Evolutionary conservation across 2,888 invertebrate species (phyloP).

Genomic region (Gibbula magus): DNA sequence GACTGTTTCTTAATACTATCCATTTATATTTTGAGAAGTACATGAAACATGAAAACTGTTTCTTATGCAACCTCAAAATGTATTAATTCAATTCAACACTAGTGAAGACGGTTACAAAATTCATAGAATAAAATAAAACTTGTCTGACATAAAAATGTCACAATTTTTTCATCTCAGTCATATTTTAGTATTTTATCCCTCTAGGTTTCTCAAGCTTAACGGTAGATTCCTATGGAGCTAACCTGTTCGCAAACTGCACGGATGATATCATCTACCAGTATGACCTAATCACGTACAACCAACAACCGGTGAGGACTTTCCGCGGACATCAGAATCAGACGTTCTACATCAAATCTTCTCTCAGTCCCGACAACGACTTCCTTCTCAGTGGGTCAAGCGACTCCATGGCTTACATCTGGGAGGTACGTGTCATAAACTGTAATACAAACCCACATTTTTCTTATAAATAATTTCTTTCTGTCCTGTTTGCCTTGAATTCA

Average conservation of each 20-base stretch:
- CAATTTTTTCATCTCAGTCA: too few species aligned
- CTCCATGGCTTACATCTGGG: constrained; percentile 91
- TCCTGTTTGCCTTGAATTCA: background rate
- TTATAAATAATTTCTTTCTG: background rate
- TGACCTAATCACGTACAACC: constrained; percentile 83
- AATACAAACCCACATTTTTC: background rate
- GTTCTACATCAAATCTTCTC: constrained; percentile 88
- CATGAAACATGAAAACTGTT: too few species aligned
- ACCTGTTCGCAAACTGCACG: constrained; percentile 90
- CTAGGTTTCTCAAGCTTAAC: constrained; percentile 81
- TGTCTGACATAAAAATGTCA: too few species aligned
- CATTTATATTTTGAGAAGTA: too few species aligned
- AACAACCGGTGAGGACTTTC: constrained; percentile 78
- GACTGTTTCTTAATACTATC: too few species aligned
- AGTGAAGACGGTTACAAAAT: too few species aligned
- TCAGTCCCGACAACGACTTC: constrained; percentile 88
- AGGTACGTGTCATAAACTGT: constrained; percentile 49
- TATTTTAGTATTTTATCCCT: background rate
- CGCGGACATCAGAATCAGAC: constrained; percentile 86
- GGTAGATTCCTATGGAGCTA: constrained; percentile 82
- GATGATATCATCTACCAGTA: constrained; percentile 90
- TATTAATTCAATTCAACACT: too few species aligned
- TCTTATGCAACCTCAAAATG: too few species aligned
- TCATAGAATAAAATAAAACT: too few species aligned
- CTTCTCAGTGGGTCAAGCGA: constrained; percentile 92